Conservation (phyloP, 2,888 invertebrate species). For the Eupithecia centaureata region DNA sequence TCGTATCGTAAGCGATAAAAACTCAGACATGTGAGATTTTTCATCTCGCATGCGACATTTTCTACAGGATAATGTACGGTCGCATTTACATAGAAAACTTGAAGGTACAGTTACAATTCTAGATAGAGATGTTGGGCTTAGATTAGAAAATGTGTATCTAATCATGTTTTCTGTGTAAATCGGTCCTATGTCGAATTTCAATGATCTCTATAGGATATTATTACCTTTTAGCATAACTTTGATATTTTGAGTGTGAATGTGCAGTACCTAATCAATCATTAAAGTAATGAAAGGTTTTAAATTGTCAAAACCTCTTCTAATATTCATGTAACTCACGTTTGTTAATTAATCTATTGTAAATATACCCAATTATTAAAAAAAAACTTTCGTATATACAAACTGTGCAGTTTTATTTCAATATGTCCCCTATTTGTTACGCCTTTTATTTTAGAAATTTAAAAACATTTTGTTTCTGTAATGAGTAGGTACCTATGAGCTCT, state of each 20-base stretch:
- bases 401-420: constrained; percentile 58
- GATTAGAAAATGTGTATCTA: neutral
- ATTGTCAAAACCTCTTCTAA: constrained; percentile 59
- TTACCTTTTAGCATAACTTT: constrained; percentile 56
- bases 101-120: neutral
- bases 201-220: constrained; percentile 56
- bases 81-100: constrained; percentile 5
- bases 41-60: constrained; percentile 7
- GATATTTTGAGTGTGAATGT: constrained; percentile 68
- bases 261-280: constrained; percentile 48
- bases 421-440: neutral
- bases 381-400: constrained; percentile 78
- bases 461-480: too few species aligned
- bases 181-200: constrained; percentile 48
- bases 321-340: constrained; percentile 81
- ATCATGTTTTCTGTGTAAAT: neutral
- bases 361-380: constrained; percentile 83
- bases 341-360: constrained; percentile 83
- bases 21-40: neutral
- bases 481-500: too few species aligned
- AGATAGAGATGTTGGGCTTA: neutral
- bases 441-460: too few species aligned
- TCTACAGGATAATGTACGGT: neutral
- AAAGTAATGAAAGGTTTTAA: constrained; percentile 54
- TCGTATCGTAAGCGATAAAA: neutral